Conservation (phyloP, 2,888 invertebrate species). For the Drosophila helvetica region DNA sequence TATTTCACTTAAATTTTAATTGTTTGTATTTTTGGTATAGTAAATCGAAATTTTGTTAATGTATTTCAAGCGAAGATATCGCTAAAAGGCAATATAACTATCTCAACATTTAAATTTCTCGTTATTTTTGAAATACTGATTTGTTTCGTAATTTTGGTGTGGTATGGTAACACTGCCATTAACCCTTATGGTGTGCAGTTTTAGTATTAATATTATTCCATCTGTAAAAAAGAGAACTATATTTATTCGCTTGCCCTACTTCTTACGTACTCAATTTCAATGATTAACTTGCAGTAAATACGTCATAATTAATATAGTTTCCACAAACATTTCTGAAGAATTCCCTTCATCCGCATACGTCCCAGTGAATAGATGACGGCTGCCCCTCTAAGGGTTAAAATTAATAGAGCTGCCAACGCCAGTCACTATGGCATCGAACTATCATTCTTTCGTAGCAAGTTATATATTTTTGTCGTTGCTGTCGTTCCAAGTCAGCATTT, state of each 20-base stretch:
- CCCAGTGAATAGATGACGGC: background rate
- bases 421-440: slow-evolving; percentile 61
- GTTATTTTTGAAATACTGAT: background rate
- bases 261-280: background rate
- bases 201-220: background rate
- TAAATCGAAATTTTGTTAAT: slow-evolving; percentile 3
- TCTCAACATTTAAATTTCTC: background rate
- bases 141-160: background rate
- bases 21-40: slow-evolving; percentile 20
- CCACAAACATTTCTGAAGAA: background rate
- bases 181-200: background rate
- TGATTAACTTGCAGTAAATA: background rate
- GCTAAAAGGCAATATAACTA: background rate
- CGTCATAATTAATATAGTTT: background rate
- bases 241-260: background rate
- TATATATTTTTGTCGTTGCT: slow-evolving; percentile 20
- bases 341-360: background rate
- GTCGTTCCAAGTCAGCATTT: background rate
- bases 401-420: background rate
- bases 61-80: slow-evolving; percentile 21
- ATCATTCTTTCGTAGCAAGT: slow-evolving; percentile 47
- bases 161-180: background rate
- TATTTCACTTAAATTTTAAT: slow-evolving; percentile 2
- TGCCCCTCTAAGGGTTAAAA: background rate
- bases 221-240: background rate